Evolutionary conservation across 2,888 invertebrate species (phyloP).

Genomic region (Cataglyphis albicans): DNA sequence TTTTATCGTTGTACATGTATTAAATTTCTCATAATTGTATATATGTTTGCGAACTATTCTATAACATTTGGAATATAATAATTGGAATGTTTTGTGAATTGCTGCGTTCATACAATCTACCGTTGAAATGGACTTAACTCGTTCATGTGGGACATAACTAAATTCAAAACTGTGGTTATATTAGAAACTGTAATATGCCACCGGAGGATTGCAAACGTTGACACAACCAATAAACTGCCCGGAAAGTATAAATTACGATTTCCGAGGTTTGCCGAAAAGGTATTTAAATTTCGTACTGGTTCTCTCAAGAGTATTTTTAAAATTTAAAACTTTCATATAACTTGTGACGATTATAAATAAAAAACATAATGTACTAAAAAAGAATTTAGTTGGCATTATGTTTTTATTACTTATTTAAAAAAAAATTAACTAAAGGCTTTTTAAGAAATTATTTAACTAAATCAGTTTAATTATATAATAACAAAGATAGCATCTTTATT

Average conservation of each 20-base stretch:
- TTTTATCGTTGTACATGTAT: not conserved
- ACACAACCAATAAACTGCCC: not conserved
- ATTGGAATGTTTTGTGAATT: not conserved
- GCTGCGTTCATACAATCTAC: not conserved
- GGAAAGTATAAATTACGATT: constrained; percentile 28
- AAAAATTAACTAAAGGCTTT: not conserved
- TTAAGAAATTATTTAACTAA: not conserved
- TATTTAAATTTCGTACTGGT: not conserved
- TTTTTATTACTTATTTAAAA: no score
- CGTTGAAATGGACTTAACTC: constrained; percentile 9
- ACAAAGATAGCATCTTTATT: not conserved
- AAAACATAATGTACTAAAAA: not conserved
- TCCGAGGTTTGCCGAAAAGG: not conserved
- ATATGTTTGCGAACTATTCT: not conserved
- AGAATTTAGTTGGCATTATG: no score
- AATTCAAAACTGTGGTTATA: constrained; percentile 21
- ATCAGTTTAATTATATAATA: not conserved
- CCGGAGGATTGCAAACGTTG: not conserved
- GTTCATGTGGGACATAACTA: constrained; percentile 7
- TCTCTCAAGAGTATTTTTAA: not conserved
- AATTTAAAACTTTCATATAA: not conserved
- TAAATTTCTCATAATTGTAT: not conserved
- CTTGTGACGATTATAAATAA: not conserved
- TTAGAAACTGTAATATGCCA: constrained; percentile 36
- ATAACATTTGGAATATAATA: not conserved